Percentiles rank a stretch among this genome's conserved stretches.
Evolutionary conservation across 2,888 invertebrate species (phyloP).

Genomic region (Sminthurinus aureus): DNA sequence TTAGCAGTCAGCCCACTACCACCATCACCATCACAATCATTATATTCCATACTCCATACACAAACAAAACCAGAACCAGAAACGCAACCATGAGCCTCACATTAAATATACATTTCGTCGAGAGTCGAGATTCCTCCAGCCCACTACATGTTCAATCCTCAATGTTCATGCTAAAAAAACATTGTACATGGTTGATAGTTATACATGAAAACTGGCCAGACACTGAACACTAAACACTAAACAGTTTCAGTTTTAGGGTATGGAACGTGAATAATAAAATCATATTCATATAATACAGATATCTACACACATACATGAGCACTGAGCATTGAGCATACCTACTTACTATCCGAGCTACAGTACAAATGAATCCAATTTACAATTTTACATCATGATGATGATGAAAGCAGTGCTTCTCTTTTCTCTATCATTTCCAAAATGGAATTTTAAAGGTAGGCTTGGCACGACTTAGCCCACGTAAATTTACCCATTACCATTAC

Average conservation of each 20-base stretch:
- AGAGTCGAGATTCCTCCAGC: neutral
- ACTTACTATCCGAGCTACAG: too few species aligned
- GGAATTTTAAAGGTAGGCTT: neutral
- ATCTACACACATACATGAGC: too few species aligned
- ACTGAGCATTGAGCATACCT: too few species aligned
- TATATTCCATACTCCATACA: neutral
- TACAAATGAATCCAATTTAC: neutral
- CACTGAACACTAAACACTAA: too few species aligned
- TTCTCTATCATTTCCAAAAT: neutral
- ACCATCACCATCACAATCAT: too few species aligned
- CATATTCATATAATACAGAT: neutral
- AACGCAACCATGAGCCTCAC: neutral
- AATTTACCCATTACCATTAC: neutral
- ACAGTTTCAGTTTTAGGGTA: neutral
- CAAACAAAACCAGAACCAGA: neutral
- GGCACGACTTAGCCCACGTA: neutral
- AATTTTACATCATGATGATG: neutral
- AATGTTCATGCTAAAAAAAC: neutral
- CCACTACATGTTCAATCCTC: too few species aligned
- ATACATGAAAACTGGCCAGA: too few species aligned
- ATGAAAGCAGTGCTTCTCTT: neutral
- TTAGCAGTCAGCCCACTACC: too few species aligned
- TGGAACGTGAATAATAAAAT: neutral
- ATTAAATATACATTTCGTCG: slow-evolving; percentile 25
- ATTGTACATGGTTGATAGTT: neutral